These are phyloP conservation scores for Odontophorus gujanensis DNA, from an alignment of 2,113 vertebrate genomes.

Conservation along the genomic window DNA sequence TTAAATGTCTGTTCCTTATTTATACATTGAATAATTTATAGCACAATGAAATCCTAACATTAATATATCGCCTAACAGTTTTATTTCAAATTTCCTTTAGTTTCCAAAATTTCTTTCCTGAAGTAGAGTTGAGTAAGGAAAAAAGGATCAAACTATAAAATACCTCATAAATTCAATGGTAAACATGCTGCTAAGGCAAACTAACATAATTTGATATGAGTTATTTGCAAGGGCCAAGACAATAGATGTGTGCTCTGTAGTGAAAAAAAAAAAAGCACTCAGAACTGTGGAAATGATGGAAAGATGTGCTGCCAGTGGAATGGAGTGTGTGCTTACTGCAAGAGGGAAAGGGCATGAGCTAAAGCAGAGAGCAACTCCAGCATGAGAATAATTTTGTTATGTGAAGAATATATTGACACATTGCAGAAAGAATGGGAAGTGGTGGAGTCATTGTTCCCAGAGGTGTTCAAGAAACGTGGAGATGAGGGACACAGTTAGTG, in stretches of 20 bases:
- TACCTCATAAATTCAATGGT: not conserved
- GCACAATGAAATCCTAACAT: slow-evolving; percentile 27
- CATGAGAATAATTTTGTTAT: not conserved
- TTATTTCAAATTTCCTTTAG: slow-evolving; percentile 9
- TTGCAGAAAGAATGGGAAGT: not conserved
- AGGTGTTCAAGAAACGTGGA: too few species aligned
- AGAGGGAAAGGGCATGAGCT: not conserved
- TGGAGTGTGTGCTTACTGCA: not conserved
- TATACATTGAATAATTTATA: slow-evolving; percentile 33
- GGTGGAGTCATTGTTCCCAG: too few species aligned
- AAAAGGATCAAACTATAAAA: not conserved
- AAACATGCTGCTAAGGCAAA: not conserved
- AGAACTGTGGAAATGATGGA: not conserved
- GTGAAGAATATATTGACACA: not conserved
- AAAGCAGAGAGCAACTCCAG: not conserved
- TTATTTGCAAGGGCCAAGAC: not conserved
- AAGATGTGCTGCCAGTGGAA: not conserved
- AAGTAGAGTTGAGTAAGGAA: not conserved
- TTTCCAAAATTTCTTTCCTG: not conserved
- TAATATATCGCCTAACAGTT: not conserved
- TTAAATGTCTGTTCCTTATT: slow-evolving; percentile 24
- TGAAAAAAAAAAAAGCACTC: not conserved
- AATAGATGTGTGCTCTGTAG: not conserved
- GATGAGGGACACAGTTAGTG: too few species aligned
- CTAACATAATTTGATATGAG: not conserved